phyloP scores from a whole-genome alignment of 1,140 invertebrate genomes.

The Nasonia vitripennis region DNA sequence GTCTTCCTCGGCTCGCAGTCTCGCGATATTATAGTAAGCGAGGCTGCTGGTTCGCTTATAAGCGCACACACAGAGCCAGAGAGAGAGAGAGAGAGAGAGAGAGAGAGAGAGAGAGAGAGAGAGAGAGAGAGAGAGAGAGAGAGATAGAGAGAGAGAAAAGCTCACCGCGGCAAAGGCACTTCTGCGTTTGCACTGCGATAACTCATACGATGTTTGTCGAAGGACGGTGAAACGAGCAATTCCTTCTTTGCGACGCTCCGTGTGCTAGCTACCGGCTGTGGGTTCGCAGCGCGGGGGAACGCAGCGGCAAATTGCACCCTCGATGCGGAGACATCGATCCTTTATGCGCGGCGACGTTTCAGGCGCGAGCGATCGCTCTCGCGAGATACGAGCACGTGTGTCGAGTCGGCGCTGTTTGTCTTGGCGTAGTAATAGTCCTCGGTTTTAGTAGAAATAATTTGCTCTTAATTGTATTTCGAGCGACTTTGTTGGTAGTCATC shows the following conservation, averaged over 20 bases:
- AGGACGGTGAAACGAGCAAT: neutral
- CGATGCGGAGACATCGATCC: conserved; percentile 21
- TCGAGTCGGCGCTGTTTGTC: neutral
- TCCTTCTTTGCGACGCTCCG: conserved; percentile 16
- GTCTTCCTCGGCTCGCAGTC: neutral
- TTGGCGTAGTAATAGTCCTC: no score
- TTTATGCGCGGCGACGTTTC: neutral
- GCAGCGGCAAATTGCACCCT: neutral
- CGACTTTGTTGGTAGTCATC: no score
- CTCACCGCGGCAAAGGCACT: neutral
- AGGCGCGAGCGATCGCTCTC: neutral
- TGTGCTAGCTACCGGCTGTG: neutral
- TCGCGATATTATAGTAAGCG: conserved; percentile 6
- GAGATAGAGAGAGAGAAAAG: neutral
- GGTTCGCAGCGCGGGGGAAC: neutral
- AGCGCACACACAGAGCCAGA: neutral
- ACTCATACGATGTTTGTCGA: conserved; percentile 43
- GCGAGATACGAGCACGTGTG: neutral
- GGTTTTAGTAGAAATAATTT: no score
- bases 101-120: no score
- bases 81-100: neutral
- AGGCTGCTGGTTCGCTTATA: neutral
- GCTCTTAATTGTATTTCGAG: no score
- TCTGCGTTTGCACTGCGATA: conserved; percentile 37
- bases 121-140: neutral